phyloP scores from a whole-genome alignment of 2,888 invertebrate species.

The Ectemnius lituratus region DNA sequence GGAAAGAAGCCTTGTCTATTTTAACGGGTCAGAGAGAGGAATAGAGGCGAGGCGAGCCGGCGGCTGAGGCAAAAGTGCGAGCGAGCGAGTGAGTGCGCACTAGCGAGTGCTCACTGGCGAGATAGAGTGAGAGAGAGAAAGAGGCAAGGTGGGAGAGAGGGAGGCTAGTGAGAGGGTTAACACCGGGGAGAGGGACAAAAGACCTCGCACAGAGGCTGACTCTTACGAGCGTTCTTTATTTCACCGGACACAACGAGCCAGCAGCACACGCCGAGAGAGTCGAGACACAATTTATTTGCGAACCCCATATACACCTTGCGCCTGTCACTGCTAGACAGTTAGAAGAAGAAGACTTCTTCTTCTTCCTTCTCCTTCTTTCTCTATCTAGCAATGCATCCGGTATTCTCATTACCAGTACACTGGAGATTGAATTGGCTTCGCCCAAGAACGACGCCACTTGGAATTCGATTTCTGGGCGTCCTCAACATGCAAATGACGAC shows the following conservation, averaged over 20 bases:
- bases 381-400: conserved; percentile 16
- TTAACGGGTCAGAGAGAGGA: conserved; percentile 67
- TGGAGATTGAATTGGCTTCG: conserved; percentile 33
- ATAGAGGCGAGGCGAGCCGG: conserved; percentile 11
- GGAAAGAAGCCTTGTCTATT: conserved; percentile 73
- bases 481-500: too few species aligned
- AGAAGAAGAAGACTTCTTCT: conserved; percentile 37
- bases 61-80: conserved; percentile 31
- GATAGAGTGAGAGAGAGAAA: conserved; percentile 9
- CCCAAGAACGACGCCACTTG: conserved; percentile 32
- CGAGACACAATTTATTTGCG: conserved; percentile 64
- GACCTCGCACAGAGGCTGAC: conserved; percentile 42
- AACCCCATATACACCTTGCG: conserved; percentile 52
- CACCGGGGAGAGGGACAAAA: conserved; percentile 50
- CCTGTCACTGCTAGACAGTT: conserved; percentile 38
- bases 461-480: conserved; percentile 20
- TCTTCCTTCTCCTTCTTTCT: conserved; percentile 7
- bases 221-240: conserved; percentile 63
- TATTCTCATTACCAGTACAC: conserved; percentile 47
- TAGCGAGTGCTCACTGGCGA: too few species aligned
- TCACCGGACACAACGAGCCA: conserved; percentile 28
- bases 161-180: conserved; percentile 14
- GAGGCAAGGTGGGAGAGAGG: conserved; percentile 2
- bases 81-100: not conserved
- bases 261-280: conserved; percentile 5